Percentiles rank a stretch among this genome's conserved stretches.
These are phyloP conservation scores for Brachionus sp. DNA, from an alignment of 1,140 invertebrate genomes.

Conservation along the genomic window DNA sequence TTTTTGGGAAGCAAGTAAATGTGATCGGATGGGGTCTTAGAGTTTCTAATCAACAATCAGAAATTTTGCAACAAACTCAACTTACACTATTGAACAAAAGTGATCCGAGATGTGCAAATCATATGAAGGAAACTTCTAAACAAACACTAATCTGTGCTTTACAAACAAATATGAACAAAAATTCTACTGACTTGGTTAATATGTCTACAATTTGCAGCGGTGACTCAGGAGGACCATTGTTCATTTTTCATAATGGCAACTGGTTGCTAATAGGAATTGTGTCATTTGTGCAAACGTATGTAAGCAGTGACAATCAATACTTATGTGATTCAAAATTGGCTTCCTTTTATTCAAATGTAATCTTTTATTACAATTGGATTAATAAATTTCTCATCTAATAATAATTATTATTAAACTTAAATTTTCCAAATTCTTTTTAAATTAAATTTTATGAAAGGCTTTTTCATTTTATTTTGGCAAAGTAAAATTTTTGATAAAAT, in stretches of 20 bases:
- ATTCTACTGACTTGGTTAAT: neutral
- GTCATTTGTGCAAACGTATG: neutral
- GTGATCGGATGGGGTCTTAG: slow-evolving; percentile 30
- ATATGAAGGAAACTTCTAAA: neutral
- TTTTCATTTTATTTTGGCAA: no score
- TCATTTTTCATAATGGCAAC: neutral
- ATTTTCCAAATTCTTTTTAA: neutral
- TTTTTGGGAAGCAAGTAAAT: neutral
- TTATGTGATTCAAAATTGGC: neutral
- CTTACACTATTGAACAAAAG: neutral
- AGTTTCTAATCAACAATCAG: neutral
- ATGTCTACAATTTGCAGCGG: slow-evolving; percentile 33
- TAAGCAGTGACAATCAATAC: neutral
- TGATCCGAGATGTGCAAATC: neutral
- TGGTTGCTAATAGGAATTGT: slow-evolving; percentile 25
- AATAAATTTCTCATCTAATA: neutral
- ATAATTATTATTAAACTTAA: no score
- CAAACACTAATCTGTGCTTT: neutral
- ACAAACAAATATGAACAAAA: neutral
- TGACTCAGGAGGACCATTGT: slow-evolving; percentile 30
- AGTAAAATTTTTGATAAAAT: no score
- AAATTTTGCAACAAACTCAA: neutral
- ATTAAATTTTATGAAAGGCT: neutral
- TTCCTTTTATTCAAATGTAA: slow-evolving; percentile 8
- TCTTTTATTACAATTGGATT: slow-evolving; percentile 30